Percentiles rank a stretch among this genome's conserved stretches.
These are phyloP conservation scores for Plodia interpunctella DNA, from an alignment of 1,140 invertebrate genomes.

Conservation along the genomic window DNA sequence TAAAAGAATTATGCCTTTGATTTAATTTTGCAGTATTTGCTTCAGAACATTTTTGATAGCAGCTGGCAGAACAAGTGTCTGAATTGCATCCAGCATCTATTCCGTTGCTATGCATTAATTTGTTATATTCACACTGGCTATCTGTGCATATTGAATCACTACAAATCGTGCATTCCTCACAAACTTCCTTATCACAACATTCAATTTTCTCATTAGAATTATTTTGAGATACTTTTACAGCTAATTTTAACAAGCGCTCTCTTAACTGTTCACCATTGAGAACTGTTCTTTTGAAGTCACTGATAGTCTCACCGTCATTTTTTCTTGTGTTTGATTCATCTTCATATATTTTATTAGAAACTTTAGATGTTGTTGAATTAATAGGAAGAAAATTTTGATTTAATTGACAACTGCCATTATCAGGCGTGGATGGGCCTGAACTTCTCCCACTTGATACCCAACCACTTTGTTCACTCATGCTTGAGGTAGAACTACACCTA, in stretches of 20 bases:
- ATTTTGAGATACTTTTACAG: conserved; percentile 70
- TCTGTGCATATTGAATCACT: conserved; percentile 72
- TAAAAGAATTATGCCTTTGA: conserved; percentile 74
- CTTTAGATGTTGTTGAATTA: conserved; percentile 36
- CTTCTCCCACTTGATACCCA: conserved; percentile 85
- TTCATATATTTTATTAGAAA: conserved; percentile 43
- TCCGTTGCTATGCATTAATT: conserved; percentile 64
- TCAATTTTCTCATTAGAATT: conserved; percentile 69
- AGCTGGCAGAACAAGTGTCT: conserved; percentile 62
- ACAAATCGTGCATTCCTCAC: conserved; percentile 72
- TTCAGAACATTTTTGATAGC: conserved; percentile 52
- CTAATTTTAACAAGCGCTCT: conserved; percentile 78
- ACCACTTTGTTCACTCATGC: conserved; percentile 85
- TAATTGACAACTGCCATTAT: conserved; percentile 73
- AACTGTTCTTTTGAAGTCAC: conserved; percentile 69
- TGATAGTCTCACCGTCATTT: conserved; percentile 55
- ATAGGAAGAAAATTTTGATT: conserved; percentile 53
- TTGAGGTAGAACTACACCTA: conserved; percentile 81
- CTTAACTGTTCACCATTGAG: conserved; percentile 80
- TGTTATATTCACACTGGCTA: conserved; percentile 72
- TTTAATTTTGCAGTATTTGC: conserved; percentile 41
- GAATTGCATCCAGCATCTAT: conserved; percentile 67
- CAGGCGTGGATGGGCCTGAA: conserved; percentile 78
- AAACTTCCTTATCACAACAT: conserved; percentile 73
- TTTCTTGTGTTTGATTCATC: conserved; percentile 33